Conservation (phyloP, 1,140 invertebrate species). For the Drosophila busckii region DNA sequence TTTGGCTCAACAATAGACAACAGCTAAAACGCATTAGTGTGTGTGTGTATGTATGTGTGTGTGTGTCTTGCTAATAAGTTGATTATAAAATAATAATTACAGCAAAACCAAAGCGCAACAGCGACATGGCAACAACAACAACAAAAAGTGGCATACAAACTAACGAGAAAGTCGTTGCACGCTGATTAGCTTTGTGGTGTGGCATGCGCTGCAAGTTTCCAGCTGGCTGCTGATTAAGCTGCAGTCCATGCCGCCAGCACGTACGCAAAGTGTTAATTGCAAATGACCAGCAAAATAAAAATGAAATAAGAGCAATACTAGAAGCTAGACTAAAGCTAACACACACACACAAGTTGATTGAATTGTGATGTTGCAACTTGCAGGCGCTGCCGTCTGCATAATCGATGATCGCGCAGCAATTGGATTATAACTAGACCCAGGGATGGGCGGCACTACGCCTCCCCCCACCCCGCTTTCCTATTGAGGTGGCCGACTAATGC, state of each 20-base stretch:
- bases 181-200: slow-evolving; percentile 70
- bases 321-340: too few species aligned
- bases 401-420: slow-evolving; percentile 55
- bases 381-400: slow-evolving; percentile 32
- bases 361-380: slow-evolving; percentile 16
- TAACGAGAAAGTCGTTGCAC: slow-evolving; percentile 75
- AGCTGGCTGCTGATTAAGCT: slow-evolving; percentile 27
- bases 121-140: slow-evolving; percentile 9
- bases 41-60: slow-evolving; percentile 1
- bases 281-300: slow-evolving; percentile 55
- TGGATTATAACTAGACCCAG: slow-evolving; percentile 44
- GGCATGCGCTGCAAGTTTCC: background rate
- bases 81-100: slow-evolving; percentile 76
- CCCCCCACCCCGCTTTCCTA: too few species aligned
- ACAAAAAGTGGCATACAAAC: slow-evolving; percentile 16
- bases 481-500: too few species aligned
- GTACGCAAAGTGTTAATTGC: slow-evolving; percentile 75
- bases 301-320: slow-evolving; percentile 1
- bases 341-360: slow-evolving; percentile 20
- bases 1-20: slow-evolving; percentile 37
- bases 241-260: slow-evolving; percentile 55
- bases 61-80: slow-evolving; percentile 56
- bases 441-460: too few species aligned
- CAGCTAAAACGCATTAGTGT: slow-evolving; percentile 38
- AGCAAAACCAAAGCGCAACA: slow-evolving; percentile 23